These are phyloP conservation scores for Phoebastria nigripes DNA, from an alignment of 2,797 vertebrate species.

Conservation along the genomic window DNA sequence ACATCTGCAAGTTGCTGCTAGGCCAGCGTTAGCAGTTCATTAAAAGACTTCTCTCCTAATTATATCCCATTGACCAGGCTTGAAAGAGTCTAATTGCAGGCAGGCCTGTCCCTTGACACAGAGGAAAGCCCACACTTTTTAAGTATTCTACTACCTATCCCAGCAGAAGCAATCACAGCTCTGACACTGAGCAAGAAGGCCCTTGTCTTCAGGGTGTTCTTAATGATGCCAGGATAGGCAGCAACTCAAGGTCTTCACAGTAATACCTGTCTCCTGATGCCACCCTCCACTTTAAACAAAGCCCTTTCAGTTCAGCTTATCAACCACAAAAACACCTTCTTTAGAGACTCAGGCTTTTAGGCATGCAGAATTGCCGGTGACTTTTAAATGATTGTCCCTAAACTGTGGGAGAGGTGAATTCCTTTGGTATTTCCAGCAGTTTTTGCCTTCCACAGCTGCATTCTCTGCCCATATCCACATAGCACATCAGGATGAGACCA, in stretches of 20 bases:
- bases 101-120: background rate
- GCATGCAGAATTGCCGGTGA: background rate
- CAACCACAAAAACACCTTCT: background rate
- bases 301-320: background rate
- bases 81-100: background rate
- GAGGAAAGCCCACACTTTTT: background rate
- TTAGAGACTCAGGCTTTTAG: background rate
- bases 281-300: background rate
- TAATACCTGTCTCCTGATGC: background rate
- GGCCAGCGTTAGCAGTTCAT: background rate
- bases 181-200: background rate
- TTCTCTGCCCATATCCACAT: background rate
- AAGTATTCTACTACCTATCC: background rate
- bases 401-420: background rate
- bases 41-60: background rate
- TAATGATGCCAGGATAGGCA: background rate
- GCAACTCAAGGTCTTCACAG: background rate
- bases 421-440: background rate
- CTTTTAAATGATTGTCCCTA: background rate
- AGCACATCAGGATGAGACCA: background rate
- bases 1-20: background rate
- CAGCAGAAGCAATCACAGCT: background rate
- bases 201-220: background rate
- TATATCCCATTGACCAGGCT: background rate
- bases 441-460: background rate